Conservation (phyloP, 2,113 vertebrate species). For the Cebus imitator region DNA sequence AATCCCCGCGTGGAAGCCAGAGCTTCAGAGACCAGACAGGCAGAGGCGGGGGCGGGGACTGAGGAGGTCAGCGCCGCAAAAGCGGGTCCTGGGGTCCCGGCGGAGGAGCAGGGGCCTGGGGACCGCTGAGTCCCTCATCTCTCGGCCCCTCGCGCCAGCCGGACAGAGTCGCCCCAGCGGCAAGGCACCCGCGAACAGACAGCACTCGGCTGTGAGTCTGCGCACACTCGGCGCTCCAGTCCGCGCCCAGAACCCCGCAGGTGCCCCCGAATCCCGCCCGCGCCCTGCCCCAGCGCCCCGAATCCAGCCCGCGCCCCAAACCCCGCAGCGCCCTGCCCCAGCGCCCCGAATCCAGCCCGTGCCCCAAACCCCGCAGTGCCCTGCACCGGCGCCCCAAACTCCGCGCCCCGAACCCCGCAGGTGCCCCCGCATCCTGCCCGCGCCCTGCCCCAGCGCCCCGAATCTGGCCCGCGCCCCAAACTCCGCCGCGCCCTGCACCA, state of each 20-base stretch:
- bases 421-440: no score
- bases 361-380: not conserved
- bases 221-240: not conserved
- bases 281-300: not conserved
- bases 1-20: not conserved
- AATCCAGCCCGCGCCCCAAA: not conserved
- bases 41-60: rapidly evolving
- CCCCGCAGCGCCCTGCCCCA: no score
- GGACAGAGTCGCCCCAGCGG: not conserved
- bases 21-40: rapidly evolving
- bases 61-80: not conserved
- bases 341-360: not conserved
- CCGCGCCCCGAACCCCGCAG: no score
- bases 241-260: not conserved
- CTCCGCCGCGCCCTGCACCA: not conserved
- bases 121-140: not conserved
- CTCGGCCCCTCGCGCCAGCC: no score
- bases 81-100: not conserved
- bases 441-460: not conserved
- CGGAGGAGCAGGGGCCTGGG: not conserved
- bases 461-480: not conserved
- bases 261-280: not conserved
- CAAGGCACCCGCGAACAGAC: not conserved
- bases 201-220: not conserved
- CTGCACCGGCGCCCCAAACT: not conserved